Evolutionary conservation across 2,113 vertebrate species (phyloP).

Genomic region (cattle (Bos taurus)): DNA sequence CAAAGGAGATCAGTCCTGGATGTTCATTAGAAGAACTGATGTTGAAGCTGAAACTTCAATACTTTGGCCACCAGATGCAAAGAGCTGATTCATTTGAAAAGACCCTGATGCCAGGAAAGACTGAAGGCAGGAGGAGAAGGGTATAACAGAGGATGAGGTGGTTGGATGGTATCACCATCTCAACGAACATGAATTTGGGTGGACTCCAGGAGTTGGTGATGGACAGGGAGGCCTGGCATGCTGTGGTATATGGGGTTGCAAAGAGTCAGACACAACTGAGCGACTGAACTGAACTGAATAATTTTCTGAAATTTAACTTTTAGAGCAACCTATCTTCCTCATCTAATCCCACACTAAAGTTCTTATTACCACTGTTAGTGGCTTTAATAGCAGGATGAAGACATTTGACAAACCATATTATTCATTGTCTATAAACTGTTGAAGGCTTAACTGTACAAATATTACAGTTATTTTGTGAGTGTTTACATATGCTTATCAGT

Average conservation of each 20-base stretch:
- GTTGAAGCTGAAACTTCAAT: too few relatives aligned
- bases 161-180: too few relatives aligned
- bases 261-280: background rate
- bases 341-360: background rate
- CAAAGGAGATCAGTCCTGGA: too few relatives aligned
- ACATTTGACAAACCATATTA: background rate
- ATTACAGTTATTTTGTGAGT: background rate
- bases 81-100: too few relatives aligned
- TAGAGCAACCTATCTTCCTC: background rate
- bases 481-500: background rate
- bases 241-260: fast-evolving
- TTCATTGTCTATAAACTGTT: background rate
- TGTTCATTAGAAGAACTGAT: too few relatives aligned
- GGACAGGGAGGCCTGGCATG: too few relatives aligned
- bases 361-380: background rate
- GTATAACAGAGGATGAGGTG: too few relatives aligned
- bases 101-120: too few relatives aligned
- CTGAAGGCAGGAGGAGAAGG: too few relatives aligned
- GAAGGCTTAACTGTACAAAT: background rate
- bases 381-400: background rate
- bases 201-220: too few relatives aligned
- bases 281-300: background rate
- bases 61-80: too few relatives aligned
- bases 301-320: background rate
- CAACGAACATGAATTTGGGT: too few relatives aligned